A percentile compares a stretch with the other conserved stretches of the same genome.
phyloP scores from a whole-genome alignment of 2,797 vertebrate species.

The Oceanodroma leucorhoa region DNA sequence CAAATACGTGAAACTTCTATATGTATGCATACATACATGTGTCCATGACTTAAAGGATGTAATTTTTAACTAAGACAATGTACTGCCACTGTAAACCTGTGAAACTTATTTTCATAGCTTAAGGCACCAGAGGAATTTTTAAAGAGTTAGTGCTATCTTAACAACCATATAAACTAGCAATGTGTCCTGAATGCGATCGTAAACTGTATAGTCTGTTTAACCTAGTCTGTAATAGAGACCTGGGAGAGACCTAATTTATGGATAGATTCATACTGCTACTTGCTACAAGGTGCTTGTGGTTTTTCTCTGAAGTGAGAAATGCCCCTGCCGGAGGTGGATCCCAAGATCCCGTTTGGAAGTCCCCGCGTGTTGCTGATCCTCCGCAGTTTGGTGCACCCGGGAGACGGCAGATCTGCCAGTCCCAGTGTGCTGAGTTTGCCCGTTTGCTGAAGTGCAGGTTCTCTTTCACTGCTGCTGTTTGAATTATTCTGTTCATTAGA shows the following conservation, averaged over 20 bases:
- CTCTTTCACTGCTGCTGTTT: neutral
- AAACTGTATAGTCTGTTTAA: neutral
- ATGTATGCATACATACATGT: accelerated
- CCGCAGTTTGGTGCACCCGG: neutral
- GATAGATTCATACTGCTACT: neutral
- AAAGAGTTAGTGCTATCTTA: neutral
- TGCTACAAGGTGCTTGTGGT: neutral
- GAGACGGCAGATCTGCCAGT: neutral
- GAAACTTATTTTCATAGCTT: neutral
- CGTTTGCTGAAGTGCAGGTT: neutral
- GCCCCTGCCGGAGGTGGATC: neutral
- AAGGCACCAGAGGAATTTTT: neutral
- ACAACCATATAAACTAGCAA: accelerated
- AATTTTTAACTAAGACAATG: neutral
- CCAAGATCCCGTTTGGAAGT: neutral
- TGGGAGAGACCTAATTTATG: neutral
- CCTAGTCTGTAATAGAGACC: neutral
- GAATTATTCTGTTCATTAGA: neutral
- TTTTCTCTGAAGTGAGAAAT: neutral
- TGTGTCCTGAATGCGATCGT: accelerated
- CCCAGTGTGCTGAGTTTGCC: neutral
- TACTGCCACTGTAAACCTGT: neutral
- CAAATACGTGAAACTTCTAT: neutral
- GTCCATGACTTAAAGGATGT: neutral
- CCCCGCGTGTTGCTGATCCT: accelerated